phyloP scores from a whole-genome alignment of 2,888 invertebrate species.

The Lissonota sp. region DNA sequence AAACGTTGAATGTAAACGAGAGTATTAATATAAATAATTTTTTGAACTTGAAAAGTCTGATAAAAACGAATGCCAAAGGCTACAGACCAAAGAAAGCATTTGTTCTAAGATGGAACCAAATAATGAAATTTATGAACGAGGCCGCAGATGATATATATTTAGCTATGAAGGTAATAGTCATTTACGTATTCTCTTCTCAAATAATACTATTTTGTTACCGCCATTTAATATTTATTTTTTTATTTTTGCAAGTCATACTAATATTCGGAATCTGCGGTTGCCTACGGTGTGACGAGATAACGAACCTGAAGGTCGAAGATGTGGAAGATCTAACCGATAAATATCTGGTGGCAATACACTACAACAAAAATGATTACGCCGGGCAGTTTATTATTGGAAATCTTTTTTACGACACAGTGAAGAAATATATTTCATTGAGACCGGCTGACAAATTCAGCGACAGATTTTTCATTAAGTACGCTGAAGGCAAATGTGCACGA shows the following conservation, averaged over 20 bases:
- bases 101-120: conserved; percentile 35
- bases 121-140: conserved; percentile 39
- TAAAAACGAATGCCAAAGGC: conserved; percentile 35
- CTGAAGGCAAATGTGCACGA: not conserved
- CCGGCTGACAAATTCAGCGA: conserved; percentile 9
- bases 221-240: conserved; percentile 14
- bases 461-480: not conserved
- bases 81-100: conserved; percentile 42
- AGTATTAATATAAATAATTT: conserved; percentile 24
- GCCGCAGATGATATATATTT: conserved; percentile 31
- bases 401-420: conserved; percentile 33
- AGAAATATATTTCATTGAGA: conserved; percentile 37
- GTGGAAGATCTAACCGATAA: conserved; percentile 34
- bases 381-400: conserved; percentile 39
- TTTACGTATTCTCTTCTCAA: conserved; percentile 35
- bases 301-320: conserved; percentile 46
- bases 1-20: conserved; percentile 30
- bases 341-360: conserved; percentile 41
- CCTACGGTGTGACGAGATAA: conserved; percentile 53
- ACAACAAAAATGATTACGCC: conserved; percentile 23
- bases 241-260: conserved; percentile 50
- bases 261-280: conserved; percentile 52
- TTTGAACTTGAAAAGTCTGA: conserved; percentile 23
- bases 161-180: conserved; percentile 29
- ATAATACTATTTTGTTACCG: conserved; percentile 18